Evolutionary conservation across 1,140 invertebrate species (phyloP), one percentile per base, ranked within the genome.

Genomic region (Drosophila miranda): DNA sequence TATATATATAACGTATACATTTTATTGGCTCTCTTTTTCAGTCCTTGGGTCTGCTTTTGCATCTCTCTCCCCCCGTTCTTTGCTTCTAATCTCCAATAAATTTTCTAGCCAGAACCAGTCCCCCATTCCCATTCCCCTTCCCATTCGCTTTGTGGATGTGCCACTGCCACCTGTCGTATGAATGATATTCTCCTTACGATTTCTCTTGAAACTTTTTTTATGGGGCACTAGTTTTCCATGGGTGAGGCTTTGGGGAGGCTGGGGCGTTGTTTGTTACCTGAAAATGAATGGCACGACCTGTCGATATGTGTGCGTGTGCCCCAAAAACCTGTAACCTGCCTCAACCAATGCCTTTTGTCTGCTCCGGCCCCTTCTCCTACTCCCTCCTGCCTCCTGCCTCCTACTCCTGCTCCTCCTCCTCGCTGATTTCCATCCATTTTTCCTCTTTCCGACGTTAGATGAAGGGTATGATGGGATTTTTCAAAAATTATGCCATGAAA

Each of bases 271-370:
- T 60, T 67, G 59, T 73, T 81, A 83, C 78, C 78, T 82, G 78
- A n/a, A 66, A 78, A 82, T 82, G 83, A 78, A 82, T 75, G 79
- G 53, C 73, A 83, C 44, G 11, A 82, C 49, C 79, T 82, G 79
- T 83, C 79, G 78, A 82, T 82, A 83, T 66, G 49, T 50, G 42
- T 41, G 44, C 55, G 58, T 71, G 48, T 41, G 38, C 16, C 21
- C 6, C 2, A 26, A 30, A 14, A 50, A 50, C 34, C 9, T 38
- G 48, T 8, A 19, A n/a, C 30, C 4, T 38, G n/a, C 13, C 16
- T 21, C 13, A 4, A 28, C 6, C 28, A 43, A 43, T 19, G 11
- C 26, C 43, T 7, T 6, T 14, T 34, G 41, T 11, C 44, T n/a
- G 9, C 43, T 51, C 42, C 14, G 26, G 41, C 57, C n/a, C 28